phyloP scores from a whole-genome alignment of 1,140 invertebrate species.

The Panulirus ornatus region DNA sequence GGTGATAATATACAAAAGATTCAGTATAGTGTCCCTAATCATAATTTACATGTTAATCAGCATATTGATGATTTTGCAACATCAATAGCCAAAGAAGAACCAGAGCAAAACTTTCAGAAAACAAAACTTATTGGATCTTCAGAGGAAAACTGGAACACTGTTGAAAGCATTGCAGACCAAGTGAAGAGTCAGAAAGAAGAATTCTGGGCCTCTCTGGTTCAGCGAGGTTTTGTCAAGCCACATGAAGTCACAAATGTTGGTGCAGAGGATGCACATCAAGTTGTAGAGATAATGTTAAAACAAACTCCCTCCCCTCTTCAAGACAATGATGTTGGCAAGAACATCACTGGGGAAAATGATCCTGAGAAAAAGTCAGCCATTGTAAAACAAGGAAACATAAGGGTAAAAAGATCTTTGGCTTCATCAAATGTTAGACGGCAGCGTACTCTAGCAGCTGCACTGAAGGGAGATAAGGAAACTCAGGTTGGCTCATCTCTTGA shows the following conservation, averaged over 20 bases:
- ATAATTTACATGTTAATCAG: not conserved
- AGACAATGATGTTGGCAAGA: not conserved
- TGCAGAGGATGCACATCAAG: not conserved
- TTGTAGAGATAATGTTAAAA: not conserved
- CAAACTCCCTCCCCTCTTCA: not conserved
- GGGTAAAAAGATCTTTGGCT: not conserved
- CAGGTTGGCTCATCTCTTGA: not conserved
- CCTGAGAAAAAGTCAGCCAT: not conserved
- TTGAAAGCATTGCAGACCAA: not conserved
- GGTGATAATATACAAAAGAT: not conserved
- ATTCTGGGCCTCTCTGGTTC: not conserved
- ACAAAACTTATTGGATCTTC: not conserved
- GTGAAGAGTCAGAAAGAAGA: not conserved
- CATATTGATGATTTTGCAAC: not conserved
- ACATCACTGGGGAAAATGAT: not conserved
- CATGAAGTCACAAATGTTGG: not conserved
- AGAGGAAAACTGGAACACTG: not conserved
- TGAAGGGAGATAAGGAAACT: not conserved
- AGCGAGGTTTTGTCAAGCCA: not conserved
- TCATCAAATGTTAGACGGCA: not conserved
- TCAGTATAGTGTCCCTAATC: not conserved
- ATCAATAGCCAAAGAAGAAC: not conserved
- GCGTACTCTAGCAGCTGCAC: not conserved
- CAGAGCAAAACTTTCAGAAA: not conserved
- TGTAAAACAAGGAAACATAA: not conserved